Base-by-base conservation (phyloP, 2,113 vertebrate species). In the Corythaixoides concolor region DNA sequence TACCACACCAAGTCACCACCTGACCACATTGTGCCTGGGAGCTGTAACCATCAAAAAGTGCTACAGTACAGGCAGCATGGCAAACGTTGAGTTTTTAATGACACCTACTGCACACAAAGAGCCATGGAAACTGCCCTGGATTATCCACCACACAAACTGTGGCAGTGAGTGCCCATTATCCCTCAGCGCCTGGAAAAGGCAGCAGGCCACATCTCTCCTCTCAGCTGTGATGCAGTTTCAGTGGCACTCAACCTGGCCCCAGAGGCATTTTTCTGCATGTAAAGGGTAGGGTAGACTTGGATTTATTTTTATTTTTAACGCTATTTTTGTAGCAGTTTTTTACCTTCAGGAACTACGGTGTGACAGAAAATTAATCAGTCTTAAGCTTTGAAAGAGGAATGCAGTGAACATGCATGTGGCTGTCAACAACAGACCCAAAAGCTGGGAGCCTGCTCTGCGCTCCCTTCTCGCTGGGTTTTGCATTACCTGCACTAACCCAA, bases 71-170 rank as follows among this genome's bases (percentile, higher is more conserved):
- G 56, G 27, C 69, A 64, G 32, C 17, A 56, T 1, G 6, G 39
- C 60, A 91, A 92, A 89, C 55, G 37, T 24, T 63, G 76, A 67
- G 73, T 84, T 95, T 95, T 89, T 50, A 94, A 93, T 91, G 76
- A 84, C 64, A 87, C 50, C 73, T 91, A 70, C 84, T 47, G 76
- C 89, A 89, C 60, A 52, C 33, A 55, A 50, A 45, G 33, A 73
- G 80, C 73, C 73, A 37, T n/a, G 64, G 73, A 81, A 93, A 37
- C 20, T 83, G 33, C 53, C n/a, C 28, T 22, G 55, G 72, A 62
- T 27, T 60, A 53, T 30, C 33, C 35, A 39, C 30, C 70, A 64
- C 59, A 58, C 7, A 84, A 30, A 53, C 19, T 6, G 10, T 58
- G 68, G 33, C 58, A 63, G 22, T 2, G 4, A 52, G 62, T 8